phyloP scores from a whole-genome alignment of 2,797 vertebrate genomes.

The Salmo trutta region DNA sequence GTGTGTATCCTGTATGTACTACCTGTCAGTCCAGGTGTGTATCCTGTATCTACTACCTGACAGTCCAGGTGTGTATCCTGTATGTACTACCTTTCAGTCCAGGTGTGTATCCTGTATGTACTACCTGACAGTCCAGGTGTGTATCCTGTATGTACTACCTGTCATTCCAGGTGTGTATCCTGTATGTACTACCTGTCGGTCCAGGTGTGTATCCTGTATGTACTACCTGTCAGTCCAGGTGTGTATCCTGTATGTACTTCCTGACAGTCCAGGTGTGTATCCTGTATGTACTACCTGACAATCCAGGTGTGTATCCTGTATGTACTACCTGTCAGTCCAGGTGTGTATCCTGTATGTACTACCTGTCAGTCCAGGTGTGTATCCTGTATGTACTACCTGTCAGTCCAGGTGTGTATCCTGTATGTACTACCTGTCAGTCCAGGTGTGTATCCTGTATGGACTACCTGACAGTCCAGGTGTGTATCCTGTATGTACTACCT shows the following conservation, averaged over 20 bases:
- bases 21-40: constrained; percentile 84
- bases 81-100: constrained; percentile 69
- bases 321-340: constrained; percentile 74
- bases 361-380: background rate
- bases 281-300: constrained; percentile 77
- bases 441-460: too few relatives aligned
- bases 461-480: too few relatives aligned
- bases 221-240: constrained; percentile 81
- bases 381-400: background rate
- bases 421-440: too few relatives aligned
- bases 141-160: constrained; percentile 78
- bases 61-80: constrained; percentile 80
- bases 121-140: constrained; percentile 81
- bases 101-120: constrained; percentile 87
- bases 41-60: constrained; percentile 75
- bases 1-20: constrained; percentile 84
- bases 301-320: constrained; percentile 90
- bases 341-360: constrained; percentile 83
- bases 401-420: too few relatives aligned
- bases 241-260: constrained; percentile 81
- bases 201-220: constrained; percentile 73
- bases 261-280: constrained; percentile 86
- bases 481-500: too few relatives aligned
- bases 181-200: constrained; percentile 75
- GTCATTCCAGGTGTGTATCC: constrained; percentile 89